Percentiles rank a stretch among this genome's conserved stretches.
Conservation (phyloP, 1,140 invertebrate genomes). For the Platyscapa corneri region DNA sequence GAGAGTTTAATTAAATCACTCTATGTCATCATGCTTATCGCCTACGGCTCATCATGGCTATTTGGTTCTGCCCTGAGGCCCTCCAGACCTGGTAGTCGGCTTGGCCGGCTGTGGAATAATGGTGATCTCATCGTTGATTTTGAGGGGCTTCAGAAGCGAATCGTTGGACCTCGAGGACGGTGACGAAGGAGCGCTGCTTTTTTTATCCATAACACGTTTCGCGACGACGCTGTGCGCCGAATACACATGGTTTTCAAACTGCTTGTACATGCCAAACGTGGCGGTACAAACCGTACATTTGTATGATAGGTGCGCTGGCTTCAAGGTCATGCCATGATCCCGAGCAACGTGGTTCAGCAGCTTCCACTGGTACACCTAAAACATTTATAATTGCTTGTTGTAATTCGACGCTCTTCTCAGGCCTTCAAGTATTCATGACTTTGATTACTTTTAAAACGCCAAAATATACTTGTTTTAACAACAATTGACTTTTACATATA, state of each 20-base stretch:
- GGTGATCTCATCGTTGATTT: slow-evolving; percentile 94
- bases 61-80: slow-evolving; percentile 68
- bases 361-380: slow-evolving; percentile 93
- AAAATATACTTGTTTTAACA: too few species aligned
- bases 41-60: slow-evolving; percentile 66
- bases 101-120: slow-evolving; percentile 91
- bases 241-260: slow-evolving; percentile 95
- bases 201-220: slow-evolving; percentile 86
- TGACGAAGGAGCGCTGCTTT: slow-evolving; percentile 68
- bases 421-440: too few species aligned
- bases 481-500: too few species aligned
- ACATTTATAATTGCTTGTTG: slow-evolving; percentile 47
- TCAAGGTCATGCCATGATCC: slow-evolving; percentile 92
- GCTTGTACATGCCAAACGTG: slow-evolving; percentile 95
- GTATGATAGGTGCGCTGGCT: slow-evolving; percentile 93
- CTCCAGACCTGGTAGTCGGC: slow-evolving; percentile 67
- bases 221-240: slow-evolving; percentile 91
- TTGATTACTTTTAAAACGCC: too few species aligned
- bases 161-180: slow-evolving; percentile 77
- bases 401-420: too few species aligned
- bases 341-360: slow-evolving; percentile 91
- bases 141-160: slow-evolving; percentile 86
- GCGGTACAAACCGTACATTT: slow-evolving; percentile 96
- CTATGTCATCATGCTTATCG: slow-evolving; percentile 18
- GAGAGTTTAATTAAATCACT: slow-evolving; percentile 43